A percentile compares a stretch with the other conserved stretches of the same genome.
These are phyloP conservation scores for Atrina japonica DNA, from an alignment of 2,888 invertebrate species.

Conservation along the genomic window DNA sequence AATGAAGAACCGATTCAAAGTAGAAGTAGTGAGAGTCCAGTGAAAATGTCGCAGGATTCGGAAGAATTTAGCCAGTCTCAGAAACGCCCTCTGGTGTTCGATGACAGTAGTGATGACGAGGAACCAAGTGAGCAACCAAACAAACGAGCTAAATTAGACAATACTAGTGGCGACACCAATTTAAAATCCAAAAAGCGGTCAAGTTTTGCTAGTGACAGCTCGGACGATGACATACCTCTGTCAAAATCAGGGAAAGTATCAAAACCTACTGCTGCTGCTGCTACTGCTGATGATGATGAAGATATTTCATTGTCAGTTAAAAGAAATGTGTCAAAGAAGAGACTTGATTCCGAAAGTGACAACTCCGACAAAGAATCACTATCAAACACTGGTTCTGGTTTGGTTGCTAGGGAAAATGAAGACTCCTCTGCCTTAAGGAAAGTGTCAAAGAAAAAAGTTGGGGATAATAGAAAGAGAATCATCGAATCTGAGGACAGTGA, in stretches of 20 bases:
- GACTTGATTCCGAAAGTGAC: constrained; percentile 45
- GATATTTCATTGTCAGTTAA: too few relatives aligned
- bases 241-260: too few relatives aligned
- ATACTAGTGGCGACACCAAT: background rate
- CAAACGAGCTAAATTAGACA: constrained; percentile 19
- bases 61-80: constrained; percentile 38
- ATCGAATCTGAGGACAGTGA: constrained; percentile 40
- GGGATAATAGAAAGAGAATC: constrained; percentile 36
- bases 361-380: constrained; percentile 32
- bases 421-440: background rate
- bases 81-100: constrained; percentile 51
- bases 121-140: constrained; percentile 24
- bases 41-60: constrained; percentile 15
- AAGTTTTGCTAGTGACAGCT: background rate
- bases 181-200: background rate
- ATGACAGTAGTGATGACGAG: constrained; percentile 56
- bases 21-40: background rate
- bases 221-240: background rate
- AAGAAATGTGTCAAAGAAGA: too few relatives aligned
- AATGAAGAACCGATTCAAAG: background rate
- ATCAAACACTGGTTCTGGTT: too few relatives aligned
- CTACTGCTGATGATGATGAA: too few relatives aligned
- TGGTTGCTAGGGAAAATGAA: constrained; percentile 27
- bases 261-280: too few relatives aligned
- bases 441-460: too few relatives aligned